These are phyloP conservation scores for Drosophila borealis DNA, from an alignment of 2,888 invertebrate species.

Conservation along the genomic window DNA sequence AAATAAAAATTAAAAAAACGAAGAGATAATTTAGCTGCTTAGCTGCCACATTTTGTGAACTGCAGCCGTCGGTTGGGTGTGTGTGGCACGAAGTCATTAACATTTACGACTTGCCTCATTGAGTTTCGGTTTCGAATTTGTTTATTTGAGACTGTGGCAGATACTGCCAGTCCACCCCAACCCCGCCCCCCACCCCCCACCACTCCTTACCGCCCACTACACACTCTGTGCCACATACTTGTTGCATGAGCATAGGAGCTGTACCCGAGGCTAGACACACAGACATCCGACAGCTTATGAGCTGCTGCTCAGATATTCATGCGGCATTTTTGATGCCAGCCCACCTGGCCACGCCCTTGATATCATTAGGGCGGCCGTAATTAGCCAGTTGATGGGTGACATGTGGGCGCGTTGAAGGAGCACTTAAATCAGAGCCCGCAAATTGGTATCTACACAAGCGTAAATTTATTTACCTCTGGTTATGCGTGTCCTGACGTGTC, in stretches of 20 bases:
- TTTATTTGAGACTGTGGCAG: constrained; percentile 19
- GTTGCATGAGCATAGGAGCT: constrained; percentile 42
- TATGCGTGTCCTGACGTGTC: not conserved
- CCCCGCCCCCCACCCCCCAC: not conserved
- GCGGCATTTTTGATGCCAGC: constrained; percentile 32
- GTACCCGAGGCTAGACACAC: constrained; percentile 22
- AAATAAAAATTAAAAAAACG: not conserved
- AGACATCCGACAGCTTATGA: constrained; percentile 38
- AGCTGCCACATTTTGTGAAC: constrained; percentile 53
- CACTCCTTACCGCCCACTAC: not conserved
- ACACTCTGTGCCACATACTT: constrained; percentile 23
- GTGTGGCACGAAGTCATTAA: constrained; percentile 57
- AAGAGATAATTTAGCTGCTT: constrained; percentile 28
- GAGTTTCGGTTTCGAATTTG: constrained; percentile 49
- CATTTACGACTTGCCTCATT: constrained; percentile 62
- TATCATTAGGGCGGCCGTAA: constrained; percentile 48
- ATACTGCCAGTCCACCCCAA: not conserved
- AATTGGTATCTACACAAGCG: constrained; percentile 23
- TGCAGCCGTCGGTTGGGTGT: constrained; percentile 41
- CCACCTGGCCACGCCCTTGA: constrained; percentile 18
- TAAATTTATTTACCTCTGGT: constrained; percentile 4
- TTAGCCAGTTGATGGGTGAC: constrained; percentile 31
- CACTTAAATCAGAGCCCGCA: constrained; percentile 30
- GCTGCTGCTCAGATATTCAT: constrained; percentile 50
- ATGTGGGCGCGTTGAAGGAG: not conserved